Base-by-base conservation (phyloP, 2,113 vertebrate species). In the Leptosomus discolor region DNA sequence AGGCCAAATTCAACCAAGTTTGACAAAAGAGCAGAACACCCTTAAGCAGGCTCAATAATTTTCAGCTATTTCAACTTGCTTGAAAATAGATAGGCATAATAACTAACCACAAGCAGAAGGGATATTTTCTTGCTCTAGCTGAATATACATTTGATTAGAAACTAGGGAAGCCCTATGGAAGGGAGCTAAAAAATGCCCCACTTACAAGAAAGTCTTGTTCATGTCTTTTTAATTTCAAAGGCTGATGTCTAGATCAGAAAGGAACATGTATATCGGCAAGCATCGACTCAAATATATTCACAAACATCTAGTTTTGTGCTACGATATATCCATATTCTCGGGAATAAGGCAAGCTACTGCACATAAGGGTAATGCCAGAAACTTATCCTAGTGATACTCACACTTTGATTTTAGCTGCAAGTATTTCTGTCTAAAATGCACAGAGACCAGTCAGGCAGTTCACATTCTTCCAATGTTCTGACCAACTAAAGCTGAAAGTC, bases 281-380 rank as follows among this genome's bases (percentile, higher is more conserved):
- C 30, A 85, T 32, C 54, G 53, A 8, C 34, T 92, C 48, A 97
- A 76, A 81, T 24, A 19, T 37, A 39, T 39, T 78, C 65, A 46
- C 65, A 69, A 54, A 67, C 5, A 30, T 37, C 46, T 53, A 27
- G 6, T 19, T 90, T 67, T 82, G 12, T 36, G n/a, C 32, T 84
- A 46, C 0, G 0, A 26, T 15, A 26, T 4, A 39, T 24, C 39
- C 2, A 1, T 46, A 30, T n/a, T 85, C 19, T 78, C 24, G 6
- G 3, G 65, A 89, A 73, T 20, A 86, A 68, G 18, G 24, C 61
- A 68, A 90, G 34, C 30, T 60, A 32, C 29, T 71, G 9, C 19
- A 21, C 6, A 18, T 36, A 56, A 80, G 64, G 16, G 39, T 61
- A 90, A 48, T 19, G 34, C 7, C 27, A 88, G 43, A 60, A 23